A percentile compares a stretch with the other conserved stretches of the same genome.
Conservation (phyloP, 1,140 invertebrate species). For the Diprion similis region DNA sequence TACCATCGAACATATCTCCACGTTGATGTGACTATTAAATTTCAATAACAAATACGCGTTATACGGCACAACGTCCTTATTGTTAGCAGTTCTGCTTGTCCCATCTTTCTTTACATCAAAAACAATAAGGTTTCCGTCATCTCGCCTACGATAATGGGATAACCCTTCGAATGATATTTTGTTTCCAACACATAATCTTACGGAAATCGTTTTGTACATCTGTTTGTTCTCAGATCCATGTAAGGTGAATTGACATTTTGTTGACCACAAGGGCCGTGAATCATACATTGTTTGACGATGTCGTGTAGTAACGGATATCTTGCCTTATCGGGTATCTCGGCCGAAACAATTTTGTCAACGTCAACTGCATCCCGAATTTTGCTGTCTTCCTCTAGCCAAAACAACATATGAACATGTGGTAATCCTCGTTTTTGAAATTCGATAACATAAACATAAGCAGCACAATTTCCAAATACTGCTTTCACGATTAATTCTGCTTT, state of each 20-base stretch:
- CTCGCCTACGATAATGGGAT: not conserved
- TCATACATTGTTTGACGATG: conserved; percentile 25
- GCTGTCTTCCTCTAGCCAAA: conserved; percentile 22
- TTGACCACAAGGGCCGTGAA: conserved; percentile 27
- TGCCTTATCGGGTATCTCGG: conserved; percentile 25
- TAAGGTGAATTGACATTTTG: conserved; percentile 24
- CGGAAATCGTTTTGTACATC: conserved; percentile 24
- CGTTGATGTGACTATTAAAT: conserved; percentile 7
- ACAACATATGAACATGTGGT: conserved; percentile 26
- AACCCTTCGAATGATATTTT: not conserved
- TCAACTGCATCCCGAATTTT: conserved; percentile 7
- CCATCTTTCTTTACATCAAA: conserved; percentile 4
- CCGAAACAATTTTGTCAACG: conserved; percentile 17
- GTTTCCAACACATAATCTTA: conserved; percentile 13
- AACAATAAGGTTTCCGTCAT: conserved; percentile 1
- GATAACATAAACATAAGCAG: conserved; percentile 13
- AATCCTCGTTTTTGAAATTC: conserved; percentile 26
- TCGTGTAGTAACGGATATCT: conserved; percentile 17
- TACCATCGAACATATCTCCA: not conserved
- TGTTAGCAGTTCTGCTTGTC: conserved; percentile 11
- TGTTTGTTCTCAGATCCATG: conserved; percentile 19
- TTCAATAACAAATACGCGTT: conserved; percentile 19
- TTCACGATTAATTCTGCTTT: conserved; percentile 18
- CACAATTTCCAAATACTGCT: conserved; percentile 21
- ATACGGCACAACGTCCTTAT: conserved; percentile 19